Evolutionary conservation across 2,888 invertebrate genomes (phyloP).

Genomic region (Polylopha cassiicola): DNA sequence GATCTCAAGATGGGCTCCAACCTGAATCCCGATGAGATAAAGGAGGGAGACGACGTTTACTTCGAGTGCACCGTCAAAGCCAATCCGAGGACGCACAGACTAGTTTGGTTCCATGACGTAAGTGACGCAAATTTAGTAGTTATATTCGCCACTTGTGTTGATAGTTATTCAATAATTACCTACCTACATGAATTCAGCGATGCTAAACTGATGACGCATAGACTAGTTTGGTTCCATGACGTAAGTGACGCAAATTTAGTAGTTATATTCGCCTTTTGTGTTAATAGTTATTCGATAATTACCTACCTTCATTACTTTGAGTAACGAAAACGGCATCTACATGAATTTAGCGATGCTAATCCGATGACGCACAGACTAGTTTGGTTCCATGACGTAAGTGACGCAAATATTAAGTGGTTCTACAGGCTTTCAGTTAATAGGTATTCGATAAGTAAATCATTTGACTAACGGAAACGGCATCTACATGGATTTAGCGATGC

Average conservation of each 20-base stretch:
- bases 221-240: conserved; percentile 91
- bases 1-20: conserved; percentile 89
- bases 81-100: conserved; percentile 89
- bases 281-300: no score
- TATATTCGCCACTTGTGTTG: no score
- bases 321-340: no score
- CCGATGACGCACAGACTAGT: conserved; percentile 89
- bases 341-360: conserved; percentile 87
- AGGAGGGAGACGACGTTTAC: conserved; percentile 93
- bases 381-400: conserved; percentile 86
- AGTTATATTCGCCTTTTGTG: no score
- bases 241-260: conserved; percentile 42
- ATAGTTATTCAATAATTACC: no score
- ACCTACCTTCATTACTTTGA: no score
- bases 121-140: conserved; percentile 32
- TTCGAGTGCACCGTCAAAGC: conserved; percentile 91
- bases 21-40: conserved; percentile 90
- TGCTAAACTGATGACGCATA: conserved; percentile 90
- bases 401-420: neutral
- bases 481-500: no score
- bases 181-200: no score
- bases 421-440: no score
- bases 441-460: no score
- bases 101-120: conserved; percentile 90
- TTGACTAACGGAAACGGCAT: no score